Conservation (phyloP, 2,797 vertebrate species). For the Myiotriccus ornatus region DNA sequence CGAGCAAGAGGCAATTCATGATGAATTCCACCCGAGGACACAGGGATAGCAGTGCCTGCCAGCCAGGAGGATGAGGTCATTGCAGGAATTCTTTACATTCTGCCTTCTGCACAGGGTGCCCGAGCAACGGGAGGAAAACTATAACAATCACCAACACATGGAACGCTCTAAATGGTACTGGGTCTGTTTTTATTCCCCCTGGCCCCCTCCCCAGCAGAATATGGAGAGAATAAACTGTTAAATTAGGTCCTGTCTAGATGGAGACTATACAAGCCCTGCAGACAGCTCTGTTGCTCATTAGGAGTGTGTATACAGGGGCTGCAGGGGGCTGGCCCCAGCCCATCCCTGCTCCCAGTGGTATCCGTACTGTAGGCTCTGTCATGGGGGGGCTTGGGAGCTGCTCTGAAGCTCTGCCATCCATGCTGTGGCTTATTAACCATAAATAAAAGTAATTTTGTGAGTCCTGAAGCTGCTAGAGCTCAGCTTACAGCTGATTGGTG, state of each 20-base stretch:
- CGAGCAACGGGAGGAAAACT: neutral
- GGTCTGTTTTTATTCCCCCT: neutral
- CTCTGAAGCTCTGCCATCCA: conserved; percentile 51
- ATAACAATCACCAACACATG: neutral
- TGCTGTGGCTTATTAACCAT: conserved; percentile 37
- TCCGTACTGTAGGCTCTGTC: neutral
- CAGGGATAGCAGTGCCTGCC: neutral
- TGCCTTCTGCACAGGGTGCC: neutral
- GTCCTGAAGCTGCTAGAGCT: conserved; percentile 6
- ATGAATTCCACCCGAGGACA: neutral
- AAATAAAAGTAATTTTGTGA: conserved; percentile 12
- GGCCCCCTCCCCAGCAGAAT: neutral
- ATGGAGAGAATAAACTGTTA: neutral
- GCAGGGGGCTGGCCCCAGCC: conserved; percentile 10
- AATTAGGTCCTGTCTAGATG: neutral
- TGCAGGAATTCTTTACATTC: conserved; percentile 40
- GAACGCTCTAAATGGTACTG: neutral
- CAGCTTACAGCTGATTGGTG: conserved; percentile 24
- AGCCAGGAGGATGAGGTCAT: neutral
- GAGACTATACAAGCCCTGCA: neutral
- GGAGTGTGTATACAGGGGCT: neutral
- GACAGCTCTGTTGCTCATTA: conserved; percentile 1
- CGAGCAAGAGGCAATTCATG: neutral
- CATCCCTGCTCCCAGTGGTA: neutral
- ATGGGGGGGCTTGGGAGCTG: neutral